These are phyloP conservation scores for Cephus pygmeus DNA, from an alignment of 2,888 invertebrate species.

Conservation along the genomic window DNA sequence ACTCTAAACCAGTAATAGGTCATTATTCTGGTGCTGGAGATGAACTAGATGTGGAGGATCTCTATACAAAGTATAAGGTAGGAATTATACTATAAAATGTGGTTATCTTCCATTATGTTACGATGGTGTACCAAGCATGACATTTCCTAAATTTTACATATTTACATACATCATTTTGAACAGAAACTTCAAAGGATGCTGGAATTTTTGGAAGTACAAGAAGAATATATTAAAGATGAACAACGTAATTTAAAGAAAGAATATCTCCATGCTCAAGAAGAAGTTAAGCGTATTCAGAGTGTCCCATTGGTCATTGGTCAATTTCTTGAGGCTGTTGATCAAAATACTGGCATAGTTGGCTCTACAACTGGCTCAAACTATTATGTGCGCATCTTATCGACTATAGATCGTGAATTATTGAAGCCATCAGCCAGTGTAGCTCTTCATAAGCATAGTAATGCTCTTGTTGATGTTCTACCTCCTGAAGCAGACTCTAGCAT, in stretches of 20 bases:
- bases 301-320: slow-evolving; percentile 99
- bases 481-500: slow-evolving; percentile 99
- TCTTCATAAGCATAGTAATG: slow-evolving; percentile 98
- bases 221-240: slow-evolving; percentile 99
- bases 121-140: background rate
- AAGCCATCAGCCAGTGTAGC: slow-evolving; percentile 99
- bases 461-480: slow-evolving; percentile 98
- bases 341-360: slow-evolving; percentile 98
- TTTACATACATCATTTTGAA: slow-evolving; percentile 15
- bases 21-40: slow-evolving; percentile 79
- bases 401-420: slow-evolving; percentile 95
- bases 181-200: slow-evolving; percentile 95
- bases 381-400: slow-evolving; percentile 97
- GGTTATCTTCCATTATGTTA: background rate
- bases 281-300: slow-evolving; percentile 98
- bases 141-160: background rate
- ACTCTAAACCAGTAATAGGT: slow-evolving; percentile 75
- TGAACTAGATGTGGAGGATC: slow-evolving; percentile 89
- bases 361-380: slow-evolving; percentile 99
- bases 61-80: slow-evolving; percentile 96
- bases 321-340: slow-evolving; percentile 99
- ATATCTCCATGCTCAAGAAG: slow-evolving; percentile 97
- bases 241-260: slow-evolving; percentile 98
- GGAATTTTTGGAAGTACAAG: slow-evolving; percentile 98
- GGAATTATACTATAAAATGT: background rate